A percentile compares a stretch with the other conserved stretches of the same genome.
phyloP scores from a whole-genome alignment of 2,888 invertebrate species.

The Onthophagus sagittarius region DNA sequence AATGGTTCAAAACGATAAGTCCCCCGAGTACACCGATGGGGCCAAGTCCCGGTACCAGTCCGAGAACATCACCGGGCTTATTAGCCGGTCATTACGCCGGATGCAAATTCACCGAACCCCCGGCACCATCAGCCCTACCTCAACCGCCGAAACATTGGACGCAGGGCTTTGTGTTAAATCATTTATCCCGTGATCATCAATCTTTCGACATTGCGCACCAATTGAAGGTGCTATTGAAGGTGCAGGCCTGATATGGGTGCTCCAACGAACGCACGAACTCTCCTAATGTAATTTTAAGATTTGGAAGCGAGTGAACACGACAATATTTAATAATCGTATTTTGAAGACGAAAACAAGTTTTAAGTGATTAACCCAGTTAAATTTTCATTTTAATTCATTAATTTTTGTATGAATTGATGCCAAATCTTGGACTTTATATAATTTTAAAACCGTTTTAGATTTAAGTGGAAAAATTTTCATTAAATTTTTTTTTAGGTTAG shows the following conservation, averaged over 20 bases:
- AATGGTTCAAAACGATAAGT: neutral
- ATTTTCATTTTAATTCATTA: constrained; percentile 18
- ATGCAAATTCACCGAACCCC: constrained; percentile 67
- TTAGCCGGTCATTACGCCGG: constrained; percentile 59
- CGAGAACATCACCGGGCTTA: constrained; percentile 43
- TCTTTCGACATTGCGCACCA: constrained; percentile 45
- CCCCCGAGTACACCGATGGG: constrained; percentile 27
- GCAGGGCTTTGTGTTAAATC: constrained; percentile 55
- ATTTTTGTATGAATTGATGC: no score
- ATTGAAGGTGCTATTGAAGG: constrained; percentile 47
- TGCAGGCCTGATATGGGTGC: constrained; percentile 45
- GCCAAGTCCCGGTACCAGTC: constrained; percentile 25
- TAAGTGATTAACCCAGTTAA: neutral
- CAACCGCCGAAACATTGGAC: constrained; percentile 72
- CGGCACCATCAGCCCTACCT: constrained; percentile 68
- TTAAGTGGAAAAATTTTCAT: no score
- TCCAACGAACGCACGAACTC: constrained; percentile 24
- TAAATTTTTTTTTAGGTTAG: no score
- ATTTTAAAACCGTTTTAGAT: no score
- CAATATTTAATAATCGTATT: constrained; percentile 34
- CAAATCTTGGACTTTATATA: no score
- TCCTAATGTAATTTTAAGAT: constrained; percentile 29
- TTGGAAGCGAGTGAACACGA: constrained; percentile 50
- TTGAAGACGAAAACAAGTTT: neutral
- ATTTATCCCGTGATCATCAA: neutral